A percentile compares a stretch with the other conserved stretches of the same genome.
phyloP scores from a whole-genome alignment of 2,113 vertebrate species.

The Uropsilus gracilis region DNA sequence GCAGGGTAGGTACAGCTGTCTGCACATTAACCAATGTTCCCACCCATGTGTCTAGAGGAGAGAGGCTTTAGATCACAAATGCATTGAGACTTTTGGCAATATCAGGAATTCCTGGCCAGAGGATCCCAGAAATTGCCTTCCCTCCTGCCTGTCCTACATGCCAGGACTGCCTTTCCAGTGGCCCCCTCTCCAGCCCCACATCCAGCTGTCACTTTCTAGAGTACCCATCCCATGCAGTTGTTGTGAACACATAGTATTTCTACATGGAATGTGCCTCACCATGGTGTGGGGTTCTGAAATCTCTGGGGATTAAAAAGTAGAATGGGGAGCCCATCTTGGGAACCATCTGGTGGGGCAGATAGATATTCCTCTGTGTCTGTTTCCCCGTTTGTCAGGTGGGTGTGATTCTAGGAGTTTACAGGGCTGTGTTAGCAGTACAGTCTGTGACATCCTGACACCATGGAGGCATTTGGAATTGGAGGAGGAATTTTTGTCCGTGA shows the following conservation, averaged over 20 bases:
- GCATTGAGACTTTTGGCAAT: neutral
- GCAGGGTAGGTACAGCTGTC: neutral
- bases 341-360: neutral
- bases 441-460: accelerated
- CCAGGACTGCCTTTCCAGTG: constrained; percentile 26
- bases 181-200: neutral
- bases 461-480: neutral
- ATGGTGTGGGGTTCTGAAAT: neutral
- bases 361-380: neutral
- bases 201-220: constrained; percentile 52
- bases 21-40: neutral
- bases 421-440: neutral
- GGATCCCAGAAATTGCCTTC: neutral
- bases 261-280: neutral
- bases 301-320: neutral
- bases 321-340: neutral
- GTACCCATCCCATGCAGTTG: constrained; percentile 19
- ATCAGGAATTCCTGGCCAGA: neutral
- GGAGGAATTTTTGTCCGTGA: neutral
- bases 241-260: neutral
- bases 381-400: neutral
- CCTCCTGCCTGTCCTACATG: neutral
- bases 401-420: neutral
- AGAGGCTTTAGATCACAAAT: neutral
- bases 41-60: neutral